Evolutionary conservation across 2,888 invertebrate species (phyloP), one percentile per base, ranked within the genome.

Genomic region (Parthenolecanium corni): DNA sequence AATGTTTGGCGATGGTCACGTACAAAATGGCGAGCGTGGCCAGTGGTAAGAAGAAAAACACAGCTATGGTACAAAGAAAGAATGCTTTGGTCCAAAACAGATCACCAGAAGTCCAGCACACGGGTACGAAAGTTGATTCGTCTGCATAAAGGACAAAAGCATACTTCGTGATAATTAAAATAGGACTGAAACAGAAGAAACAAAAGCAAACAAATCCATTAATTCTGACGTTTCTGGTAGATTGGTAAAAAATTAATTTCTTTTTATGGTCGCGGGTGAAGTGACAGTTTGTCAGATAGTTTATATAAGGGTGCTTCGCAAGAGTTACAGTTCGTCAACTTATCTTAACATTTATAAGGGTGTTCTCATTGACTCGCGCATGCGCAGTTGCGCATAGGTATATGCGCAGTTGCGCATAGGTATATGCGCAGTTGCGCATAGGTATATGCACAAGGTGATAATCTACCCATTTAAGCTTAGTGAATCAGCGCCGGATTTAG

Each of bases 31-130:
- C 78, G 18, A 94, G 79, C 44, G 92, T 83, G 66, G 84, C 79
- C 56, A 92, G 79, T 0, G 93, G 93, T 47, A 91, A 73, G 69
- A 87, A 81, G 77, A 92, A 93, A 79, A 94, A 93, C 63, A 89
- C 70, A 1, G 85, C 80, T 69, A 89, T 86, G 70, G 85, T 86
- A 67, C 82, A 79, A 67, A 89, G 78, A 77, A 90, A 87, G 78
- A 86, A 93, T 53, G 84, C 76, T 20, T 84, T 82, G 51, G 86
- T 81, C 85, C 90, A 88, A 71, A 83, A 80, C 64, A 82, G 82
- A 71, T 85, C 82, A 5, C 86, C 86, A 69, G 82, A 79, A n/a
- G 87, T 90, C 71, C 84, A 80, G 74, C 93, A 93, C 52, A 85
- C 85, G 2, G 87, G 83, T 2, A 83, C 84, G n/a, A 31, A 25